These are phyloP conservation scores for Cheilosia urbana DNA, from an alignment of 2,888 invertebrate species.

Conservation along the genomic window DNA sequence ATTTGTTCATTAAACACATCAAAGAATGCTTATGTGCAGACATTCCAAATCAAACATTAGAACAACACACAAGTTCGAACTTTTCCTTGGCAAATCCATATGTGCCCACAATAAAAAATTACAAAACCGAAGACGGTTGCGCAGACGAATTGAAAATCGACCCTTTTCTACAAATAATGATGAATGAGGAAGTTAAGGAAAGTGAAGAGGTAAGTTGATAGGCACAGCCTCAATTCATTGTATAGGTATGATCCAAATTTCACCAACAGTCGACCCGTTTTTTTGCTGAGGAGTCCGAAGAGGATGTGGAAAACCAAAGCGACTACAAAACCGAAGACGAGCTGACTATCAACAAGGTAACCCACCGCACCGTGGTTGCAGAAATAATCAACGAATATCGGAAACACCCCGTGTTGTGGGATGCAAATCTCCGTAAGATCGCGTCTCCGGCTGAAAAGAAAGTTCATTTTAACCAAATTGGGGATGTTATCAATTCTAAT, in stretches of 20 bases:
- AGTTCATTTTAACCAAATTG: conserved; percentile 19
- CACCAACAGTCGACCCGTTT: background rate
- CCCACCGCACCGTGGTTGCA: conserved; percentile 23
- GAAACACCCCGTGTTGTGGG: conserved; percentile 45
- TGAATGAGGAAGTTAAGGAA: background rate
- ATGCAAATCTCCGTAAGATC: background rate
- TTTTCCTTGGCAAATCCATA: background rate
- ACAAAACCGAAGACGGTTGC: background rate
- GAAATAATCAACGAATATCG: conserved; percentile 47
- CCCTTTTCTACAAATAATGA: background rate
- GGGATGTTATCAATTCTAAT: conserved; percentile 33
- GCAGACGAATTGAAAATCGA: background rate
- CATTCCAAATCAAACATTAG: too few species aligned
- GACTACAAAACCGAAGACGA: conserved; percentile 53
- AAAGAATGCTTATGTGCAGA: conserved; percentile 16
- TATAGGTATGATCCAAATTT: too few species aligned
- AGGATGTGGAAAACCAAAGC: conserved; percentile 13
- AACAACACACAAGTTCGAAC: background rate
- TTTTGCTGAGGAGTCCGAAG: background rate
- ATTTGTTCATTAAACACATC: conserved; percentile 51
- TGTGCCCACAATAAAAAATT: background rate
- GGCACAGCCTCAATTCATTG: too few species aligned
- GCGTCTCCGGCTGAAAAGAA: background rate
- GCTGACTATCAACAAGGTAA: conserved; percentile 37
- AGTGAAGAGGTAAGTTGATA: background rate